Evolutionary conservation across 2,797 vertebrate genomes (phyloP), one percentile per base, ranked within the genome.

Genomic region (Coccyzus lansbergi): DNA sequence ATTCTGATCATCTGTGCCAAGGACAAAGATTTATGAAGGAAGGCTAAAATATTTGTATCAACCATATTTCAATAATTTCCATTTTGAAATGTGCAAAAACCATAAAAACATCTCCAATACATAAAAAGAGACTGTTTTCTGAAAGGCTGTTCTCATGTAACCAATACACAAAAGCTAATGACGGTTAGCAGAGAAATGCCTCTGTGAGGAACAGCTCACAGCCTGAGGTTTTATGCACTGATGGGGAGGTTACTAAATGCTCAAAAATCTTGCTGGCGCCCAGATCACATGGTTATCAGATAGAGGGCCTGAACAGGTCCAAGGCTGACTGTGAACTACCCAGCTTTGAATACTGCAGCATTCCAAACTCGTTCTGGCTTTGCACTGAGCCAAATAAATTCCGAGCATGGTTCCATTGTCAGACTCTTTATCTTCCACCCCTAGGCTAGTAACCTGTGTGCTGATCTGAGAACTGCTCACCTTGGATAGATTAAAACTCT

Each of bases 311-410:
- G 64, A 72, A 28, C 0, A 77, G 34, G 56, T 88, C 78, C 46
- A 55, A 10, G 34, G 68, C 80, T 88, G 78, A 81, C 68, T 79
- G 42, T 42, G 62, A 94, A 70, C 44, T 53, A 28, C 51, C 3
- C 18, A 46, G 58, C 48, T 91, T 59, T 83, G 44, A 92, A 51
- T 51, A 65, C 26, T 4, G 2, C 77, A 71, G 68, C 64, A 86
- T 83, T 77, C 76, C 72, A 90, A 75, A 79, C 65, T n/a, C 2
- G 1, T 82, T 75, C 55, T 60, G 44, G 42, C 84, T 83, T 49
- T 84, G 92, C 59, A 80, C 6, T n/a, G 34, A 84, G 60, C 38
- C 62, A 78, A 59, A 55, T 83, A 78, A 92, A 94, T 93, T 92
- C 68, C 93, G 91, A 83, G 63, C 80, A 53, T 24, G 44, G 81